Base-by-base conservation (phyloP, 2,797 vertebrate species). In the Sphenodon punctatus region DNA sequence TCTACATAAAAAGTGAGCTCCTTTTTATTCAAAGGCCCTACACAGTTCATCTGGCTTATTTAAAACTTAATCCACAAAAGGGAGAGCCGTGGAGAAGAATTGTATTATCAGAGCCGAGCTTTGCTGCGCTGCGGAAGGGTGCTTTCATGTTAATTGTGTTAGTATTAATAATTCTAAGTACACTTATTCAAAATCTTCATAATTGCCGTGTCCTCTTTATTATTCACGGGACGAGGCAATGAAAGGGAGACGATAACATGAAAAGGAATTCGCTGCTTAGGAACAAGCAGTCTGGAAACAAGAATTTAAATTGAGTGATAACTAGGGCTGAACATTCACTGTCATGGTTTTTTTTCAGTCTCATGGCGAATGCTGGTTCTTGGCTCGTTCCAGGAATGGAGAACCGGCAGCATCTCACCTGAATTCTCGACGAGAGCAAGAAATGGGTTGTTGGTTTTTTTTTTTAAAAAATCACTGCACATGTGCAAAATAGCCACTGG, bases 101-200 rank as follows among this genome's bases (percentile, higher is more conserved):
- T 56, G 74, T 75, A 42, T 48, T 89, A 63, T 68, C 85, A 89
- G 56, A 68, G 61, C 75, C 46, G 39, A 78, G 34, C 2, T 13
- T 85, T 86, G 85, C 17, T 80, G 41, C 65, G 85, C 34, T 76
- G 67, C 69, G 25, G 46, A 45, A 46, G 58, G 86, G 61, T 39
- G 55, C 75, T 82, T 79, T 53, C 30, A 39, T 85, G 43, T 69
- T 87, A 89, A 92, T 85, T 84, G 43, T 66, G 83, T 86, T 89
- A 85, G 59, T 70, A 63, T 75, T 69, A 45, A 22, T 88, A 80
- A 80, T 72, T 66, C 36, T 8, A 41, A 83, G 56, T 72, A 77
- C 46, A 48, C 84, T 89, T 89, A 64, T 84, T n/a, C n/a, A n/a
- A 38, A 88, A 63, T 80, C 84, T 48, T 68, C 10, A 10, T 36